Conservation (phyloP, 2,888 invertebrate genomes). For the Fissipunctia ypsillon region DNA sequence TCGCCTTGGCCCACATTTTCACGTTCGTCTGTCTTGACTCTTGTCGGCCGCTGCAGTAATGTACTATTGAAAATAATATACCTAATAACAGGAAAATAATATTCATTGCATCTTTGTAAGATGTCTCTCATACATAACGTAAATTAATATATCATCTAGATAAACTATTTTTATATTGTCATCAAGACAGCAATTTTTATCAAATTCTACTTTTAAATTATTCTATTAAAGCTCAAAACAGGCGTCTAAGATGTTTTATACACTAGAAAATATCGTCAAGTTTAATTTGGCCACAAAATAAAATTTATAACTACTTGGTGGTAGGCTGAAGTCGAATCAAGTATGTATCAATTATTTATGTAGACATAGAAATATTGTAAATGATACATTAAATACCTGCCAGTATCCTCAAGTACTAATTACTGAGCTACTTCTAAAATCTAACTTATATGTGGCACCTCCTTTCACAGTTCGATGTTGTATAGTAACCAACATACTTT, state of each 20-base stretch:
- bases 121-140: too few relatives aligned
- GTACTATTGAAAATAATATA: not conserved
- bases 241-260: too few relatives aligned
- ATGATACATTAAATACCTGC: conserved; percentile 41
- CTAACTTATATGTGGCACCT: conserved; percentile 75
- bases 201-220: not conserved
- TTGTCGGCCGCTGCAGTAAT: too few relatives aligned
- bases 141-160: conserved; percentile 1
- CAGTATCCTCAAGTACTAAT: conserved; percentile 68
- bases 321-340: conserved; percentile 1
- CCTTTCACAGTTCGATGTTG: conserved; percentile 79
- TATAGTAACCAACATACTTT: conserved; percentile 60
- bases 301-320: conserved; percentile 2
- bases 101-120: not conserved
- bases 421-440: conserved; percentile 71
- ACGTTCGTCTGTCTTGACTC: too few relatives aligned
- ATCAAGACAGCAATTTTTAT: not conserved
- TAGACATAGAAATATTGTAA: not conserved
- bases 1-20: too few relatives aligned
- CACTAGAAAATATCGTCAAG: not conserved
- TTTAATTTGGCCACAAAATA: too few relatives aligned
- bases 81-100: not conserved
- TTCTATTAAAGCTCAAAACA: not conserved
- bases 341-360: not conserved
- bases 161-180: conserved; percentile 1